Evolutionary conservation across 2,797 vertebrate genomes (phyloP), one percentile per base, ranked within the genome.

Genomic region (Odontamblyopus lacepedii): DNA sequence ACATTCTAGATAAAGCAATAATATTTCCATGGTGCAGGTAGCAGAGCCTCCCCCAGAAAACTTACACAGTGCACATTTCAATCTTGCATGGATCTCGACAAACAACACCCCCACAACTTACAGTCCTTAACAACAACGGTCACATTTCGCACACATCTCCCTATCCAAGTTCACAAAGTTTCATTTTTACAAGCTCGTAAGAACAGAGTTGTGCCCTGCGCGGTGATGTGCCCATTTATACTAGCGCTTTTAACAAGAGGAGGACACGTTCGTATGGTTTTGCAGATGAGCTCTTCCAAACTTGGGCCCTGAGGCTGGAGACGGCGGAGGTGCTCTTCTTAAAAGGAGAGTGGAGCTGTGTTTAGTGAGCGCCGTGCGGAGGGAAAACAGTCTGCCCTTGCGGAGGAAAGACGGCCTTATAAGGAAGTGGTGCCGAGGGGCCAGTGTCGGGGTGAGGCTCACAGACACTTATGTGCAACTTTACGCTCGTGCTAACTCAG

Each of bases 401-500:
- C 41, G 72, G 1, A 56, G 67, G 74, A 81, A 78, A 83, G 19
- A 68, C 65, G 77, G 29, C 87, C 87, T 85, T 89, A 89, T 80
- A 89, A 61, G 87, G 87, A 83, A 83, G 74, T 18, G 71, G 32
- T 69, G 69, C 71, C 44, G 75, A 78, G 71, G 41, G 69, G 60
- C 61, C 69, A 13, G 27, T 72, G 79, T 77, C 78, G 51, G 69
- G 56, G 57, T 23, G 60, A 41, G 41, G 77, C 35, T 60, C 35
- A 8, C 6, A 53, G 27, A 19, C 64, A 30, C 66, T 48, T 48
- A n/a, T 65, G 38, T 27, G 29, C 13, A 50, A 16, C 26, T 2
- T 27, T 13, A 48, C 6, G 16, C 26, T 44, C 19, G 41, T 11
- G 26, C 65, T 12, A 32, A n/a, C 29, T 26, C 51, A 63, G 50